Conservation (phyloP, 1,140 invertebrate genomes). For the Drosophila santomea region DNA sequence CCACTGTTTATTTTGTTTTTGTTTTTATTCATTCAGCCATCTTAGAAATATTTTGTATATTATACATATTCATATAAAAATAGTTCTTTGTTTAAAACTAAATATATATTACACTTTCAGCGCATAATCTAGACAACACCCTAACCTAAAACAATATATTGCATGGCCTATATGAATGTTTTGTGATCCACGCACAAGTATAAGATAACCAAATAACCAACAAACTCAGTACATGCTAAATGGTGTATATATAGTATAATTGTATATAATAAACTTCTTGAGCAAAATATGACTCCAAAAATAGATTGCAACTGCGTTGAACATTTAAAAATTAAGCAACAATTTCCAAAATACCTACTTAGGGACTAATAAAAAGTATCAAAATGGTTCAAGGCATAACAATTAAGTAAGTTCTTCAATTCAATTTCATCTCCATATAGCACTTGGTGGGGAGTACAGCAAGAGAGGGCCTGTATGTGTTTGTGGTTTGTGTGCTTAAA, state of each 20-base stretch:
- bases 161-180: slow-evolving; percentile 47
- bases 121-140: slow-evolving; percentile 70
- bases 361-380: slow-evolving; percentile 71
- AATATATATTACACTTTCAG: slow-evolving; percentile 55
- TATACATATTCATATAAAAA: slow-evolving; percentile 74
- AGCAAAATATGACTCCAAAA: slow-evolving; percentile 73
- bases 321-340: slow-evolving; percentile 78
- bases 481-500: slow-evolving; percentile 10
- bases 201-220: slow-evolving; percentile 49
- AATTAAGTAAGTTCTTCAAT: slow-evolving; percentile 73
- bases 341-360: slow-evolving; percentile 82
- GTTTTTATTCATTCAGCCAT: slow-evolving; percentile 77
- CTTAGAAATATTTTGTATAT: slow-evolving; percentile 67
- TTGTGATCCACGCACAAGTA: slow-evolving; percentile 40
- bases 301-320: slow-evolving; percentile 69
- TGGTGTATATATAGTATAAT: slow-evolving; percentile 39
- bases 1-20: slow-evolving; percentile 40
- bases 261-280: slow-evolving; percentile 45
- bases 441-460: slow-evolving; percentile 58
- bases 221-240: slow-evolving; percentile 48
- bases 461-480: slow-evolving; percentile 61
- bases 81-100: slow-evolving; percentile 59
- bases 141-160: slow-evolving; percentile 77
- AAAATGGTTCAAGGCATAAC: slow-evolving; percentile 76
- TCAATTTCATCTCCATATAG: slow-evolving; percentile 30